These are phyloP conservation scores for Zoanthus gigantus DNA, from an alignment of 92 coral and sea anemone species.

Conservation along the genomic window DNA sequence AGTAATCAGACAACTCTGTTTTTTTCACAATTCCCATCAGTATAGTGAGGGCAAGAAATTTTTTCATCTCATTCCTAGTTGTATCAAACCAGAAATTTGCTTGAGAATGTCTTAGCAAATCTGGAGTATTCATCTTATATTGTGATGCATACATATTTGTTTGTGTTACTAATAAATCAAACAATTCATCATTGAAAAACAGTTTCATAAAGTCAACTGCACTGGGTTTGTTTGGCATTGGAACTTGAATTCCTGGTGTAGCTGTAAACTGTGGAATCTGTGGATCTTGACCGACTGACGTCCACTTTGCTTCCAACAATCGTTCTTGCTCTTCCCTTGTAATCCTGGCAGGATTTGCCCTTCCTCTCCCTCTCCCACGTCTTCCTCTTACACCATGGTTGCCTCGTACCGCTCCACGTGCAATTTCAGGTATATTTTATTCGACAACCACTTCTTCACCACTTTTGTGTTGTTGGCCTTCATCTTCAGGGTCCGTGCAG, in stretches of 20 bases:
- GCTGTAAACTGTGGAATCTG: slow-evolving; percentile 32
- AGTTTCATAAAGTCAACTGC: slow-evolving; percentile 22
- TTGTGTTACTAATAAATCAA: slow-evolving; percentile 28
- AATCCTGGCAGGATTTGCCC: no score
- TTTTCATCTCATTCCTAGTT: slow-evolving; percentile 3
- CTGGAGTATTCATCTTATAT: slow-evolving; percentile 27
- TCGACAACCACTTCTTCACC: no score
- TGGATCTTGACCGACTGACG: slow-evolving; percentile 22
- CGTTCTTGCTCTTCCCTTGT: no score
- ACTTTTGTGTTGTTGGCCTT: no score
- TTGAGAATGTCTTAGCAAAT: not conserved
- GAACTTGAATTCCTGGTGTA: slow-evolving; percentile 11
- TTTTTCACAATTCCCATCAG: slow-evolving; percentile 56
- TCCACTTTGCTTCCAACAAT: no score
- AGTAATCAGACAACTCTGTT: slow-evolving; percentile 48
- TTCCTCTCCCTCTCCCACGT: no score
- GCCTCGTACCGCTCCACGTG: no score
- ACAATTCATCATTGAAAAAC: slow-evolving; percentile 29
- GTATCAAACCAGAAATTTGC: not conserved
- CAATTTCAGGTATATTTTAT: no score
- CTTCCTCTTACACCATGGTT: no score
- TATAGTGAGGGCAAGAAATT: slow-evolving; percentile 43
- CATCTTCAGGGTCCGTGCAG: no score
- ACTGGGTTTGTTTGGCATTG: slow-evolving; percentile 27
- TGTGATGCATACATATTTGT: not conserved